Evolutionary conservation across 1,140 invertebrate genomes (phyloP).

Genomic region (Aphelenchoides fujianensis): DNA sequence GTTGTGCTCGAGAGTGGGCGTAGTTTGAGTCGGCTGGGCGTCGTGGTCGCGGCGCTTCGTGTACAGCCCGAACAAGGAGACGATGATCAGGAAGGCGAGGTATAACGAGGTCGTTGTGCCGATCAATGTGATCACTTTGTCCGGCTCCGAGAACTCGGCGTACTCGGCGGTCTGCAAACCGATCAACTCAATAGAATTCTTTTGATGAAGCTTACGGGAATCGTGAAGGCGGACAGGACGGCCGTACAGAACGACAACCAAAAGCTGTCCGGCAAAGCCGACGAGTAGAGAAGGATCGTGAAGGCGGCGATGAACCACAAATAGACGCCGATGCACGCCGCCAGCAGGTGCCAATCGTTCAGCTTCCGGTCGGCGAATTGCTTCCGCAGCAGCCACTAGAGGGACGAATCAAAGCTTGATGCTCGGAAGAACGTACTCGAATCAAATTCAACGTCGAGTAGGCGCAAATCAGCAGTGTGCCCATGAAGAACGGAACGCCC

Average conservation of each 20-base stretch:
- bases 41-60: background rate
- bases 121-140: constrained; percentile 32
- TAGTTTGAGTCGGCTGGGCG: background rate
- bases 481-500: constrained; percentile 39
- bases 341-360: constrained; percentile 21
- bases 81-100: constrained; percentile 16
- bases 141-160: constrained; percentile 32
- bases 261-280: constrained; percentile 38
- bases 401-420: background rate
- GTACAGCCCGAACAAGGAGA: constrained; percentile 35
- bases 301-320: constrained; percentile 32
- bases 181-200: background rate
- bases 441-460: constrained; percentile 24
- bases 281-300: constrained; percentile 23
- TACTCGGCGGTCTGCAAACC: constrained; percentile 37
- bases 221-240: constrained; percentile 37
- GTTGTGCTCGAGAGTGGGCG: background rate
- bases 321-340: constrained; percentile 22
- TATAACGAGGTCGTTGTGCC: constrained; percentile 33
- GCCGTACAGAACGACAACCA: constrained; percentile 47
- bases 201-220: constrained; percentile 24
- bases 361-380: background rate
- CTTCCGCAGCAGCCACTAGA: constrained; percentile 20
- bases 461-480: constrained; percentile 36
- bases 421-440: constrained; percentile 2